Base-by-base conservation (phyloP, 2,888 invertebrate species). In the Tortrix viridana region DNA sequence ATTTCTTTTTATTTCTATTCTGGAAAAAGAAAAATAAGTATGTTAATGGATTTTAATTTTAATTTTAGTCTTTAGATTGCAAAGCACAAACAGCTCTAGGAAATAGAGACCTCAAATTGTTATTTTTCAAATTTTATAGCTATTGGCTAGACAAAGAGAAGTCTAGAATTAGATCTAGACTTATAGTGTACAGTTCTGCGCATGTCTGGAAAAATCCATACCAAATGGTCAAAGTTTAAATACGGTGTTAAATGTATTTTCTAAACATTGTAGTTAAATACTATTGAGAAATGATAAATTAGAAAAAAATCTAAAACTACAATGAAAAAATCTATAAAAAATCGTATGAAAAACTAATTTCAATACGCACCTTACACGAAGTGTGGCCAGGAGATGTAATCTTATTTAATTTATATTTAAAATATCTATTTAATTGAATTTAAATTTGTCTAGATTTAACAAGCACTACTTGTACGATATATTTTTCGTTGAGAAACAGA, bases 401-500 rank as follows among this genome's bases (percentile, higher is more conserved):
- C 14, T 67, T 53, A 60, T 52, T 58, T 49, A 57, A 55, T 50
- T 59, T 47, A 41, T 41, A 37, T 65, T 49, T 32, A 47, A 56
- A 60, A 53, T 56, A 61, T 50, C 61, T 64, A 61, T 52, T 59
- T 49, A 32, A 4, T 54, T 50, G 44, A 59, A 18, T 46, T 60
- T 69, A 49, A 56, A 57, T 53, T 44, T 58, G 44, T 54, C 55
- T 69, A 72, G 41, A 54, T 52, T 66, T 67, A 60, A 59, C 66
- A 41, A 74, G 60, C 86, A 89, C 91, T 91, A 91, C 74, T 88
- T 92, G 66, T 91, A 91, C 1, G 89, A 87, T 67, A 92, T 91
- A 75, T 90, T 91, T 81, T 92, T 90, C 0, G 90, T 90, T 22
- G 91, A 91, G 68, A 92, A 89, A 76, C 86, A 80, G 60, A 90